Percentiles rank a stretch among this genome's conserved stretches.
phyloP scores from a whole-genome alignment of 2,797 vertebrate genomes.

The Rhodeus uyekii region DNA sequence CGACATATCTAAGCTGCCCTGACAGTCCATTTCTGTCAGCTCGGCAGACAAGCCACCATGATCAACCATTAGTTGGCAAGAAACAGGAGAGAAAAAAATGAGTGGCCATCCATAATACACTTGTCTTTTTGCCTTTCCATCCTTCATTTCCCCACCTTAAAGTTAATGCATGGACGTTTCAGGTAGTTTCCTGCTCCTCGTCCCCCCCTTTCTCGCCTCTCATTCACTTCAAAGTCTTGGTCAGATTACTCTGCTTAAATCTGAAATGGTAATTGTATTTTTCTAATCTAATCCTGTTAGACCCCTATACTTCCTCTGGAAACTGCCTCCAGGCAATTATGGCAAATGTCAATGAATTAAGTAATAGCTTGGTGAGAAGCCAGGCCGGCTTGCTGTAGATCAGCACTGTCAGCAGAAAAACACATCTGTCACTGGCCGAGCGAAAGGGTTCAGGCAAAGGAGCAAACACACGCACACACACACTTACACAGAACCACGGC shows the following conservation, averaged over 20 bases:
- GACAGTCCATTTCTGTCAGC: constrained; percentile 71
- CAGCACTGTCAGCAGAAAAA: constrained; percentile 76
- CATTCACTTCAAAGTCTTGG: constrained; percentile 53
- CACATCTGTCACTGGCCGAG: constrained; percentile 73
- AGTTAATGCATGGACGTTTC: constrained; percentile 55
- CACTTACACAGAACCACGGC: constrained; percentile 49
- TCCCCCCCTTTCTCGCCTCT: constrained; percentile 13
- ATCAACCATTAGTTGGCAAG: constrained; percentile 61
- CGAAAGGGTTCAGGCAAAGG: constrained; percentile 47
- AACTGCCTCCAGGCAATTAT: constrained; percentile 79
- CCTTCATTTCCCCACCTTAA: constrained; percentile 45
- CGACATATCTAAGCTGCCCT: constrained; percentile 79
- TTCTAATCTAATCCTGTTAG: constrained; percentile 81
- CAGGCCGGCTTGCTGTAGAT: constrained; percentile 71
- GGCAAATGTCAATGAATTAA: constrained; percentile 83
- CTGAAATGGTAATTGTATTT: constrained; percentile 80
- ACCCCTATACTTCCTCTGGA: constrained; percentile 69
- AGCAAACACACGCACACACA: constrained; percentile 15
- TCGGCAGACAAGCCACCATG: constrained; percentile 68
- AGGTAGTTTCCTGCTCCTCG: constrained; percentile 33
- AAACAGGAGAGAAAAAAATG: constrained; percentile 46
- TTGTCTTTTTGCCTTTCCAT: constrained; percentile 35
- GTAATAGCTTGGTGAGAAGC: constrained; percentile 79
- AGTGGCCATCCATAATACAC: constrained; percentile 59
- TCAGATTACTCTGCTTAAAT: constrained; percentile 70